These are phyloP conservation scores for Zygaena filipendulae DNA, from an alignment of 2,888 invertebrate genomes.

Conservation along the genomic window DNA sequence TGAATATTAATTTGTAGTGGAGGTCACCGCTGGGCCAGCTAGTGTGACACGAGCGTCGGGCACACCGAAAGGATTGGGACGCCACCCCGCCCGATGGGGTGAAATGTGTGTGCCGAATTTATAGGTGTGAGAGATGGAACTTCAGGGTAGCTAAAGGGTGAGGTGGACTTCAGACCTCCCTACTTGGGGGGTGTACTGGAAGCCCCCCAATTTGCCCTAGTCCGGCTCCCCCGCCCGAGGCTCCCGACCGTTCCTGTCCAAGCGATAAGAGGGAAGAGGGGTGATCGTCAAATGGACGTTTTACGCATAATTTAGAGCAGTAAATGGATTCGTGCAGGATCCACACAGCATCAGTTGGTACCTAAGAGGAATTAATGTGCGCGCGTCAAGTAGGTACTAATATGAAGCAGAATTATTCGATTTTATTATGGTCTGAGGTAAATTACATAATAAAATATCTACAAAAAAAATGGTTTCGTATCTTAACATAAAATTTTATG, in stretches of 20 bases:
- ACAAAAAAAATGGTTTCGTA: too few species aligned
- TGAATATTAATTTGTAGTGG: constrained; percentile 68
- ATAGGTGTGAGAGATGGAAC: constrained; percentile 70
- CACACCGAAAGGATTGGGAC: constrained; percentile 61
- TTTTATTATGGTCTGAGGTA: too few species aligned
- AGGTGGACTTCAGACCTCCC: constrained; percentile 66
- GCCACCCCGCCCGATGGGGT: constrained; percentile 53
- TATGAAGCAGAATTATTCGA: too few species aligned
- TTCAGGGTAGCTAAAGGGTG: constrained; percentile 68
- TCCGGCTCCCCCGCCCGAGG: constrained; percentile 65
- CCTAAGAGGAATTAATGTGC: constrained; percentile 34
- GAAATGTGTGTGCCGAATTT: constrained; percentile 67
- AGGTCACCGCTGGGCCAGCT: constrained; percentile 56
- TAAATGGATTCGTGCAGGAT: constrained; percentile 69
- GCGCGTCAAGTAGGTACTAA: constrained; percentile 21
- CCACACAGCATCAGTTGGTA: constrained; percentile 55
- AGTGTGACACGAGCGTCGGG: constrained; percentile 61
- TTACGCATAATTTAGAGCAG: constrained; percentile 71
- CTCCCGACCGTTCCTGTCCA: constrained; percentile 60
- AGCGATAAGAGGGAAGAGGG: constrained; percentile 68
- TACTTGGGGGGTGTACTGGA: constrained; percentile 51
- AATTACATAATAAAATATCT: too few species aligned
- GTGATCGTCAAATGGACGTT: constrained; percentile 69
- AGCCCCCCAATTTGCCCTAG: constrained; percentile 65
- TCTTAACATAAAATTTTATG: too few species aligned